Base-by-base conservation (phyloP, 1,140 invertebrate genomes). In the Amyelois transitella region DNA sequence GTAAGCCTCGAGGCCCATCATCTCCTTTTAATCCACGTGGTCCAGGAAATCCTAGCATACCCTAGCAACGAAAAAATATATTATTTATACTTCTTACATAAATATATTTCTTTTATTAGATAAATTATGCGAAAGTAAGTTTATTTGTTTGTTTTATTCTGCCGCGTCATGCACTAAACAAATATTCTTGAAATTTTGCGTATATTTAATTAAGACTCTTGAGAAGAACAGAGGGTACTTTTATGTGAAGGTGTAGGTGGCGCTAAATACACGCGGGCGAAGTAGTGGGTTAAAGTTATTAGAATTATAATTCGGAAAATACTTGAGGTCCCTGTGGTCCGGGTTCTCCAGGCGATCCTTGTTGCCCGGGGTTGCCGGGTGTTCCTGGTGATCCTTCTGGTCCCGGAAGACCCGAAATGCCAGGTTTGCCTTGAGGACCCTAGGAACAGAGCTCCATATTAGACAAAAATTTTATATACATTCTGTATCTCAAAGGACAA, bases 1-100 rank as follows among this genome's bases (percentile, higher is more conserved):
- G 62, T 8, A 86, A 61, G 28, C 95, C 95, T 50, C 94, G 78
- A 58, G 91, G 90, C 2, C 94, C 94, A 77, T 94, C 93, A 69
- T 95, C 94, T 18, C 94, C 94, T 87, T 95, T 95, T 0, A 91
- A 81, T 24, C 94, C 94, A 47, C 94, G 88, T 7, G 89, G 76
- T 25, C 94, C 94, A 17, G 94, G 93, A 85, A 95, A 95, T 14
- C 94, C 94, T 56, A 94, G 81, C 60, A 92, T 90, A 0, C 94
- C 94, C 88, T 89, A 47, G 17, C 61, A 73, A 55, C 56, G 25
- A 32, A 28, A 14, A 38, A 1, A 14, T 14, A 14, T 38, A 38
- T n/a, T n/a, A n/a, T n/a, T n/a, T n/a, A n/a, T n/a, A n/a, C n/a
- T n/a, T n/a, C n/a, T n/a, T n/a, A n/a, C n/a, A n/a, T n/a, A n/a